A percentile compares a stretch with the other conserved stretches of the same genome.
Conservation (phyloP, 2,113 vertebrate species). For the Catharus bicknelli region DNA sequence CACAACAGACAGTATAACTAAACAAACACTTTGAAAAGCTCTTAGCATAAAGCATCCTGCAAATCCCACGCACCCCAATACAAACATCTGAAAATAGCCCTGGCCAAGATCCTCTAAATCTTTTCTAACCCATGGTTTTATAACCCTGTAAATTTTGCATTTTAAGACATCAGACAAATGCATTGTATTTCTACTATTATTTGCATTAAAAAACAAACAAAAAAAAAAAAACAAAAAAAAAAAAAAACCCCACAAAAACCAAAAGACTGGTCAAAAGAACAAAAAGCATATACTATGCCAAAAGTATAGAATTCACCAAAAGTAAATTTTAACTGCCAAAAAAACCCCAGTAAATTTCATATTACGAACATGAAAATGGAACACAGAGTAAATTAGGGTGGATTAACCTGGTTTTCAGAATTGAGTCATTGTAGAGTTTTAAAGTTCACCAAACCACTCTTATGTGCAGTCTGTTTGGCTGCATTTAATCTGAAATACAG, state of each 20-base stretch:
- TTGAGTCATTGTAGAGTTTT: not conserved
- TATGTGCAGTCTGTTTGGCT: not conserved
- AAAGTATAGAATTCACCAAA: conserved; percentile 53
- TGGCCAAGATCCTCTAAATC: not conserved
- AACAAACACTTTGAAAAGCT: conserved; percentile 15
- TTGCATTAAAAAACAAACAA: conserved; percentile 5
- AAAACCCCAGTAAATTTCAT: conserved; percentile 60
- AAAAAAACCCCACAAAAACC: too few relatives aligned
- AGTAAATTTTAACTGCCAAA: conserved; percentile 71
- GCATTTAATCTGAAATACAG: not conserved
- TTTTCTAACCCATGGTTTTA: not conserved
- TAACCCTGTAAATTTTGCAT: conserved; percentile 17
- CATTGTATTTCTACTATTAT: conserved; percentile 8
- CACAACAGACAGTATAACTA: not conserved
- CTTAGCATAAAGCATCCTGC: conserved; percentile 16
- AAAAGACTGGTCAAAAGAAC: conserved; percentile 44
- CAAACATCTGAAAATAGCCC: conserved; percentile 12
- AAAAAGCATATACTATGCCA: conserved; percentile 16
- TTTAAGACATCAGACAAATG: conserved; percentile 28
- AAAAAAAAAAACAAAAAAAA: not conserved
- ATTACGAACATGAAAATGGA: conserved; percentile 66
- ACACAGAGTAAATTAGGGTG: conserved; percentile 57
- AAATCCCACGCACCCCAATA: not conserved
- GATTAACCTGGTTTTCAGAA: conserved; percentile 53
- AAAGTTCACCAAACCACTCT: not conserved